A percentile compares a stretch with the other conserved stretches of the same genome.
These are phyloP conservation scores for Mesopsocus fuscifrons DNA, from an alignment of 2,888 invertebrate genomes.

Conservation along the genomic window DNA sequence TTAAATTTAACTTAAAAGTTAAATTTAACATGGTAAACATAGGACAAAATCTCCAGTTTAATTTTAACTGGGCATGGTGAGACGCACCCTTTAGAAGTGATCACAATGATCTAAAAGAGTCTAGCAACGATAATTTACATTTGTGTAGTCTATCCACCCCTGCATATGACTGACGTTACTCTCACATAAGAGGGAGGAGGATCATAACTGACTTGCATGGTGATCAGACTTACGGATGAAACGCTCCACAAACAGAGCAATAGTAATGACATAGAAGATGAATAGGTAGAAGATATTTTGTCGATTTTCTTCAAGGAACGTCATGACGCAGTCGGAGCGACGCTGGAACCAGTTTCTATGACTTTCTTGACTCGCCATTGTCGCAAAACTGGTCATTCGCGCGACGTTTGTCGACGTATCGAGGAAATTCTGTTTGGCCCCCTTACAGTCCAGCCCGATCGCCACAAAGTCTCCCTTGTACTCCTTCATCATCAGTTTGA, in stretches of 20 bases:
- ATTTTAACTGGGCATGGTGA: no score
- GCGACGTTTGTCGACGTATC: constrained; percentile 90
- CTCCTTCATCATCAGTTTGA: constrained; percentile 91
- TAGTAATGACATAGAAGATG: constrained; percentile 85
- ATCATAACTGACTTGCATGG: no score
- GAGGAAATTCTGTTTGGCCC: constrained; percentile 85
- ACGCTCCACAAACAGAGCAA: constrained; percentile 82
- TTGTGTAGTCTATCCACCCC: no score
- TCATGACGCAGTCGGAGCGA: constrained; percentile 73
- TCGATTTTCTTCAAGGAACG: constrained; percentile 85
- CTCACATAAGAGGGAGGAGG: no score
- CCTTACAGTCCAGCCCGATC: constrained; percentile 85
- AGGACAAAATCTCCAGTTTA: no score
- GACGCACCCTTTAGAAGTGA: no score
- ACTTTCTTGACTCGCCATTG: constrained; percentile 50
- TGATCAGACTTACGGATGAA: constrained; percentile 83
- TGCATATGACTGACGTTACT: no score
- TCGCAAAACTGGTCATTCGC: constrained; percentile 83
- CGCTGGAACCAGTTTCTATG: constrained; percentile 48
- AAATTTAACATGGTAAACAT: no score
- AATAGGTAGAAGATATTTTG: constrained; percentile 92
- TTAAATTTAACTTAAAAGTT: no score
- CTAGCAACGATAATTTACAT: no score
- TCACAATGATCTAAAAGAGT: no score
- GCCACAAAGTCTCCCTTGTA: constrained; percentile 91